A percentile compares a stretch with the other conserved stretches of the same genome.
phyloP scores from a whole-genome alignment of 2,888 invertebrate species.

The Acrobasis repandana region DNA sequence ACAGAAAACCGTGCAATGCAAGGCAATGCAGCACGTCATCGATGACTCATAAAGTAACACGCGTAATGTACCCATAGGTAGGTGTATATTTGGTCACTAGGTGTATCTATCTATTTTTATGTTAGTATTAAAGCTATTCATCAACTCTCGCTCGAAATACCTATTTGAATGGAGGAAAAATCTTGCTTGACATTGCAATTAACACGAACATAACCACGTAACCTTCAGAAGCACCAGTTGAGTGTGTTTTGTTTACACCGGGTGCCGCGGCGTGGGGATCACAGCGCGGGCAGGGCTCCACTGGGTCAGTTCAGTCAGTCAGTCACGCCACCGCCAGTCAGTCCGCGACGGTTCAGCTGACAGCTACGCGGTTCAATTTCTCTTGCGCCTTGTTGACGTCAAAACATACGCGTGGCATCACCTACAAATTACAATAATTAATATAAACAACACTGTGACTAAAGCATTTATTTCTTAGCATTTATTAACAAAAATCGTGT shows the following conservation, averaged over 20 bases:
- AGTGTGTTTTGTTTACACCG: slow-evolving; percentile 19
- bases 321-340: not conserved
- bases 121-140: not conserved
- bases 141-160: not conserved
- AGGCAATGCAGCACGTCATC: too few relatives aligned
- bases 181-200: slow-evolving; percentile 9
- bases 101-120: too few relatives aligned
- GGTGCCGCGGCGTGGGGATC: slow-evolving; percentile 11
- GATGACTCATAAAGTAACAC: too few relatives aligned
- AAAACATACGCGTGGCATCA: slow-evolving; percentile 11
- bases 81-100: too few relatives aligned
- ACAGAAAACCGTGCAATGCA: too few relatives aligned
- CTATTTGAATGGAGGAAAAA: not conserved
- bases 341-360: slow-evolving; percentile 6
- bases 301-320: slow-evolving; percentile 10
- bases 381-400: not conserved
- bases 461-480: not conserved
- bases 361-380: not conserved
- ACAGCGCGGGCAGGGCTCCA: slow-evolving; percentile 8
- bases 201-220: slow-evolving; percentile 20
- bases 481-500: not conserved
- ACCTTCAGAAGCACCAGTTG: slow-evolving; percentile 26
- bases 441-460: slow-evolving; percentile 10
- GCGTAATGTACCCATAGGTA: too few relatives aligned
- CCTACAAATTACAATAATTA: not conserved